Conservation (phyloP, 2,113 vertebrate genomes). For the Proterorhinus semilunaris region DNA sequence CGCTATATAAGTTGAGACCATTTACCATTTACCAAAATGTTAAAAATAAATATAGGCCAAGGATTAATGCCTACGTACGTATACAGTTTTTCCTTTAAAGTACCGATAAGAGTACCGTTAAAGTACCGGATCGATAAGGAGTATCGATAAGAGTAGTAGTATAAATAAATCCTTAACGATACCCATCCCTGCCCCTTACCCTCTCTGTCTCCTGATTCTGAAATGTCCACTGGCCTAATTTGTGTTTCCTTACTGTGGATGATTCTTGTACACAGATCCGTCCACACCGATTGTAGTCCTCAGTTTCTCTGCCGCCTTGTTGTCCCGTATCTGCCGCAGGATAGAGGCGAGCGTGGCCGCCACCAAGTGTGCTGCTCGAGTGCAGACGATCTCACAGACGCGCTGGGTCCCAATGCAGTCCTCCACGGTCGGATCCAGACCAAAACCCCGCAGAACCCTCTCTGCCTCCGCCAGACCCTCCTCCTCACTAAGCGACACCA, state of each 20-base stretch:
- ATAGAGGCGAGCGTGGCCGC: slow-evolving; percentile 85
- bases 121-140: no score
- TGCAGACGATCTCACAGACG: slow-evolving; percentile 91
- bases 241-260: slow-evolving; percentile 84
- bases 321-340: slow-evolving; percentile 89
- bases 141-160: no score
- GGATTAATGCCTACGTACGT: no score
- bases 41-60: no score
- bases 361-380: slow-evolving; percentile 87
- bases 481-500: slow-evolving; percentile 75
- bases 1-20: no score
- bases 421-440: slow-evolving; percentile 80
- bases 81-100: no score
- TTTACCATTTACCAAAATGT: no score
- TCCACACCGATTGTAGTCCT: slow-evolving; percentile 89
- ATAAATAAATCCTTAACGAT: no score
- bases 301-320: slow-evolving; percentile 85
- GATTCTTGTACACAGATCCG: slow-evolving; percentile 94
- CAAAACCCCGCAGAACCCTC: slow-evolving; percentile 79
- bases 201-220: no score
- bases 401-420: slow-evolving; percentile 86
- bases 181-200: no score
- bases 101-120: no score
- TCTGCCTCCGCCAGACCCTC: slow-evolving; percentile 84
- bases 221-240: background rate